A percentile compares a stretch with the other conserved stretches of the same genome.
Evolutionary conservation across 2,113 vertebrate genomes (phyloP).

Genomic region (Lipotes vexillifer): DNA sequence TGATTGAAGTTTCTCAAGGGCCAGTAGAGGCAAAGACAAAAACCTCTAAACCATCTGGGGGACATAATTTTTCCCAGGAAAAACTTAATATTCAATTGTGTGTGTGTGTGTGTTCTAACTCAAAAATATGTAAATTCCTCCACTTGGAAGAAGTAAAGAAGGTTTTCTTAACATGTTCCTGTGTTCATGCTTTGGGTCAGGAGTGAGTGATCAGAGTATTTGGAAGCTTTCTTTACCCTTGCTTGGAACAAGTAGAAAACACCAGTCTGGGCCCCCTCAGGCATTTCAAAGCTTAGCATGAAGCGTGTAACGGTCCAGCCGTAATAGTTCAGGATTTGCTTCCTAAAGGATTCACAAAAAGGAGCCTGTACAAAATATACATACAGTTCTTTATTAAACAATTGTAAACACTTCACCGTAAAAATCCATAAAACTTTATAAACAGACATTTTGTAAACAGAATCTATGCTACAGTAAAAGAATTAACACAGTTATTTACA

Average conservation of each 20-base stretch:
- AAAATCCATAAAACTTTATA: conserved; percentile 92
- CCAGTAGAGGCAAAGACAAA: not conserved
- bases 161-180: not conserved
- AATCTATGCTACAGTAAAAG: conserved; percentile 89
- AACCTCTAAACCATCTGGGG: not conserved
- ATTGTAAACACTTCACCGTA: conserved; percentile 98
- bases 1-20: not conserved
- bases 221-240: not conserved
- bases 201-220: not conserved
- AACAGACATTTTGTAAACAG: conserved; percentile 92
- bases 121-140: conserved; percentile 2
- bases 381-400: conserved; percentile 94
- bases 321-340: not conserved
- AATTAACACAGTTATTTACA: conserved; percentile 96
- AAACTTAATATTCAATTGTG: not conserved
- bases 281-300: not conserved
- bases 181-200: not conserved
- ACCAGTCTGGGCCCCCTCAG: not conserved
- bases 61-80: conserved; percentile 1
- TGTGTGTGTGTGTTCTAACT: not conserved
- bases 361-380: conserved; percentile 88
- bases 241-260: not conserved
- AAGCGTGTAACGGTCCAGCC: not conserved
- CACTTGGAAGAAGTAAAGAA: conserved; percentile 36
- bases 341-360: conserved; percentile 78